Base-by-base conservation (phyloP, 2,888 invertebrate genomes). In the Eupithecia abbreviata region DNA sequence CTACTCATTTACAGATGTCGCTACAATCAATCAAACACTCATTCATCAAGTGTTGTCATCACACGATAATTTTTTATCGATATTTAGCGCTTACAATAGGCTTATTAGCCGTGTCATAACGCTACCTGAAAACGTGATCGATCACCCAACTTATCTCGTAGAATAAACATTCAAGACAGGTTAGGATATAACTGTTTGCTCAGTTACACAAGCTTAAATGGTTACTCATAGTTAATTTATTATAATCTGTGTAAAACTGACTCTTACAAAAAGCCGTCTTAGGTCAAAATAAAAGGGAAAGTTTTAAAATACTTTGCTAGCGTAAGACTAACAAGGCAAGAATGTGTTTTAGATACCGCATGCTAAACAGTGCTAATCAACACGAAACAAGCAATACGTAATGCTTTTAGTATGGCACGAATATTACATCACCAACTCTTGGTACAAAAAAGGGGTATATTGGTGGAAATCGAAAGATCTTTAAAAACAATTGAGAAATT, bases 11-110 rank as follows among this genome's bases (percentile, higher is more conserved):
- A 68, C 7, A 30, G 3, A 69, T 47, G 13, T 4, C 45, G 5
- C 18, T 47, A 12, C 3, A 12, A 69, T 42, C 18, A 69, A 18
- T 74, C 5, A 51, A 72, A 9, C 13, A 15, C 18, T 55, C 72
- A 91, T 92, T 90, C 81, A 91, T 92, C 90, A 90, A 90, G 89
- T 88, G 91, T 85, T 90, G 92, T 91, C 90, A 90, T 84, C 84
- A 79, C 79, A 78, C 80, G 79, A 82, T 81, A 83, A 72, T 83
- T 86, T 87, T 89, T 90, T 90, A 91, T 91, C 91, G 90, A 91
- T 89, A 82, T 85, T 86, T 87, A 87, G 88, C 85, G 82, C 83
- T 83, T 84, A 83, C 89, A 90, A 89, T 89, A 79, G 83, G 86
- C 77, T 81, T 89, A 89, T 88, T 85, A 87, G 86, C 85, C 89